Conservation (phyloP, 1,140 invertebrate species). For the Bacillus rossius region DNA sequence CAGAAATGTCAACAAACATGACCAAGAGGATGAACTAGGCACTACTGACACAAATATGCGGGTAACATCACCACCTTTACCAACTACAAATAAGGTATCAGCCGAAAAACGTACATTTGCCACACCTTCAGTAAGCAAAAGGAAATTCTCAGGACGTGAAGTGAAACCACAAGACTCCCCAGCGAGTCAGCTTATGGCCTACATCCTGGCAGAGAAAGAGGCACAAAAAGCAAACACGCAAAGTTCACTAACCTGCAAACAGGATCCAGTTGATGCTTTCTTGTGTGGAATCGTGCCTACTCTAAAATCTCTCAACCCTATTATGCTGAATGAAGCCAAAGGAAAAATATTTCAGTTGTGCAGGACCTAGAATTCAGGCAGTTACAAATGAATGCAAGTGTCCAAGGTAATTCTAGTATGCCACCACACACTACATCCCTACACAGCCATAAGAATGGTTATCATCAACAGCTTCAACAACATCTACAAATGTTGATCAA, state of each 20-base stretch:
- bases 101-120: neutral
- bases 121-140: neutral
- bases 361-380: slow-evolving; percentile 19
- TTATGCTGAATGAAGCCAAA: slow-evolving; percentile 13
- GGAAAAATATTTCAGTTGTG: slow-evolving; percentile 19
- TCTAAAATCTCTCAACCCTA: slow-evolving; percentile 20
- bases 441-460: no score
- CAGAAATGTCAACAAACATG: no score
- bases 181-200: slow-evolving; percentile 18
- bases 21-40: no score
- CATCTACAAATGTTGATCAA: no score
- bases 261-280: slow-evolving; percentile 19
- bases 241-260: no score
- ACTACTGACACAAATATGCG: no score
- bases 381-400: neutral
- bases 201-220: slow-evolving; percentile 18
- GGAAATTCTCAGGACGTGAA: slow-evolving; percentile 9
- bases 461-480: no score
- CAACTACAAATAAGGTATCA: no score
- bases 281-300: slow-evolving; percentile 15
- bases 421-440: no score
- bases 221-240: neutral
- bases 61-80: no score
- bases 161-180: slow-evolving; percentile 7
- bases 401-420: no score